A percentile compares a stretch with the other conserved stretches of the same genome.
These are phyloP conservation scores for Tenebrosternarchus preto DNA, from an alignment of 2,113 vertebrate species.

Conservation along the genomic window DNA sequence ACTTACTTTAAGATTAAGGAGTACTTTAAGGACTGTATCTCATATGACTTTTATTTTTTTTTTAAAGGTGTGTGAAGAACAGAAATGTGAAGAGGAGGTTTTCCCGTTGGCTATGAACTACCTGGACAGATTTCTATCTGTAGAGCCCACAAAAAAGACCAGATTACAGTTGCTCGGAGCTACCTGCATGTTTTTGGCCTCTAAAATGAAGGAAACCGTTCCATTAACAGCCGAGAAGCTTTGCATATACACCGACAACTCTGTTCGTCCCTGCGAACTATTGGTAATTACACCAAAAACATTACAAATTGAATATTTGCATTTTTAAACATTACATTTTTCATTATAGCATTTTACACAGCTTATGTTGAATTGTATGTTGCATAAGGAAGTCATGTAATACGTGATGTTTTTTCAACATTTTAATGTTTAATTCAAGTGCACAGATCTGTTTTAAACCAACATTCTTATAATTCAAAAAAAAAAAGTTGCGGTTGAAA, in stretches of 20 bases:
- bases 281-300: conserved; percentile 80
- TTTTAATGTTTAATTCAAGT: not conserved
- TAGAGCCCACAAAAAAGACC: conserved; percentile 89
- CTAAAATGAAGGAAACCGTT: conserved; percentile 98
- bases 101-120: conserved; percentile 98
- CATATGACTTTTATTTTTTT: conserved; percentile 42
- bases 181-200: conserved; percentile 96
- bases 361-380: not conserved
- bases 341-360: not conserved
- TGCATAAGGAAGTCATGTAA: not conserved
- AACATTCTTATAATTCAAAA: not conserved
- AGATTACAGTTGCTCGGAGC: conserved; percentile 93
- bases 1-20: too few relatives aligned
- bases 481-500: conserved; percentile 10
- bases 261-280: conserved; percentile 88
- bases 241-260: conserved; percentile 97
- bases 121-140: conserved; percentile 95
- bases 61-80: conserved; percentile 93
- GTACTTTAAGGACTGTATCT: not conserved
- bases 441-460: not conserved
- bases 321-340: not conserved
- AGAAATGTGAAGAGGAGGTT: conserved; percentile 98
- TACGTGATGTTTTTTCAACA: not conserved
- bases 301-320: not conserved
- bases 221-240: conserved; percentile 94